Evolutionary conservation across 1,140 invertebrate species (phyloP).

Genomic region (Drosophila subpulchrella): DNA sequence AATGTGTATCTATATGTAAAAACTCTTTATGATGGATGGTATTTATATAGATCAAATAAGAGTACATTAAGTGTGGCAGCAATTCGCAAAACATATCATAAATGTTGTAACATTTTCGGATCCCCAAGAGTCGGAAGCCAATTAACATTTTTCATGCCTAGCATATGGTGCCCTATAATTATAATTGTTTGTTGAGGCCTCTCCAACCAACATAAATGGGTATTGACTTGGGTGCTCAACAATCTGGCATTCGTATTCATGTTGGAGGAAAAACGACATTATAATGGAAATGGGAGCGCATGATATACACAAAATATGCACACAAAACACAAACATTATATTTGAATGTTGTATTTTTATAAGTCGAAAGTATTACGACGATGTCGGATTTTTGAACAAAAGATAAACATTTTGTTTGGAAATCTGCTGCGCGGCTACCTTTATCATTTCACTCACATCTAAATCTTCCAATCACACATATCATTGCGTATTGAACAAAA

Average conservation of each 20-base stretch:
- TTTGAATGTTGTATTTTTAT: conserved; percentile 45
- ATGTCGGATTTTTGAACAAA: conserved; percentile 12
- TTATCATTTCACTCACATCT: conserved; percentile 55
- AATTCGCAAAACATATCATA: conserved; percentile 85
- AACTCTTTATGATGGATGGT: conserved; percentile 29
- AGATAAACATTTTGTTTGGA: conserved; percentile 6
- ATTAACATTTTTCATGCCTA: conserved; percentile 57
- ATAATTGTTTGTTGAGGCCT: conserved; percentile 43
- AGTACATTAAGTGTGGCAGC: conserved; percentile 81
- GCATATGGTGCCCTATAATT: conserved; percentile 48
- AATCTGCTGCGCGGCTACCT: conserved; percentile 28
- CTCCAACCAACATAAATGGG: not conserved
- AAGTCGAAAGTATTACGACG: conserved; percentile 30
- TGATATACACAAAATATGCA: conserved; percentile 16
- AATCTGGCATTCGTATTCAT: conserved; percentile 11
- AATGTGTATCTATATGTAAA: conserved; percentile 49
- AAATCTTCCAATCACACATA: conserved; percentile 77
- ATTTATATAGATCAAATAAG: conserved; percentile 54
- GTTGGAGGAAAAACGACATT: conserved; percentile 1
- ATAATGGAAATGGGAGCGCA: conserved; percentile 22
- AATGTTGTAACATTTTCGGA: conserved; percentile 84
- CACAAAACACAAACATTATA: conserved; percentile 20
- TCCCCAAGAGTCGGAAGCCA: conserved; percentile 36
- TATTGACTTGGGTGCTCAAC: not conserved
- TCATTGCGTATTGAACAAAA: conserved; percentile 62